phyloP scores from a whole-genome alignment of 2,797 vertebrate genomes.

The Euphonia xanthogaster region DNA sequence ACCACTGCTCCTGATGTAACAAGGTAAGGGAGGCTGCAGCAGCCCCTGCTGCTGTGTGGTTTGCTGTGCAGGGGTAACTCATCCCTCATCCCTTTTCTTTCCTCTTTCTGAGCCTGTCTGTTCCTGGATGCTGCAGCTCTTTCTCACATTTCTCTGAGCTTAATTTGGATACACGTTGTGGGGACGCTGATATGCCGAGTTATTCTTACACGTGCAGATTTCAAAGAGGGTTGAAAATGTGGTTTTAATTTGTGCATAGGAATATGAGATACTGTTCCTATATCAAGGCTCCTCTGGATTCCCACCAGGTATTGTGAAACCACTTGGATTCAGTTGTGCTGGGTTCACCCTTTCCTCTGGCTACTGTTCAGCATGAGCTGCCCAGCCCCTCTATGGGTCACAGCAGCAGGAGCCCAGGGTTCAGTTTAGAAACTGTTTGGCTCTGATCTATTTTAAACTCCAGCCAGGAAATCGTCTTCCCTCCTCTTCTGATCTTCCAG shows the following conservation, averaged over 20 bases:
- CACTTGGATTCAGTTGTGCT: slow-evolving; percentile 44
- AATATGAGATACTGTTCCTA: slow-evolving; percentile 54
- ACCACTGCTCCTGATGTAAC: slow-evolving; percentile 92
- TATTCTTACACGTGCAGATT: neutral
- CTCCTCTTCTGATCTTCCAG: slow-evolving; percentile 4
- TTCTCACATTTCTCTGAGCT: neutral
- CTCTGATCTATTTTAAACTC: neutral
- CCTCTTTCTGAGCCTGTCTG: neutral
- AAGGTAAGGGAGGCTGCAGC: slow-evolving; percentile 78
- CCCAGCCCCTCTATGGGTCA: neutral
- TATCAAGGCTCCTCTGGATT: slow-evolving; percentile 63
- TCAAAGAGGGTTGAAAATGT: slow-evolving; percentile 47
- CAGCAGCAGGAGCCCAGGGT: slow-evolving; percentile 23
- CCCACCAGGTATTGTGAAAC: slow-evolving; percentile 68
- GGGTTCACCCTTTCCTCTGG: slow-evolving; percentile 64
- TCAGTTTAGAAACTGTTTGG: slow-evolving; percentile 47
- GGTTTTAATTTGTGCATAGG: slow-evolving; percentile 66
- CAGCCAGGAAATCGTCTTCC: neutral
- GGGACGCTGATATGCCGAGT: neutral
- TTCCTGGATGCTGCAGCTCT: neutral
- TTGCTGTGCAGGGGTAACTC: neutral
- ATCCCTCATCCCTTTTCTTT: neutral
- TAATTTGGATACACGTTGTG: neutral
- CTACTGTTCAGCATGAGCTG: slow-evolving; percentile 50
- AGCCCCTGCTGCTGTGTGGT: neutral